Evolutionary conservation across 2,797 vertebrate species (phyloP).

Genomic region (Enteromius paludinosus): DNA sequence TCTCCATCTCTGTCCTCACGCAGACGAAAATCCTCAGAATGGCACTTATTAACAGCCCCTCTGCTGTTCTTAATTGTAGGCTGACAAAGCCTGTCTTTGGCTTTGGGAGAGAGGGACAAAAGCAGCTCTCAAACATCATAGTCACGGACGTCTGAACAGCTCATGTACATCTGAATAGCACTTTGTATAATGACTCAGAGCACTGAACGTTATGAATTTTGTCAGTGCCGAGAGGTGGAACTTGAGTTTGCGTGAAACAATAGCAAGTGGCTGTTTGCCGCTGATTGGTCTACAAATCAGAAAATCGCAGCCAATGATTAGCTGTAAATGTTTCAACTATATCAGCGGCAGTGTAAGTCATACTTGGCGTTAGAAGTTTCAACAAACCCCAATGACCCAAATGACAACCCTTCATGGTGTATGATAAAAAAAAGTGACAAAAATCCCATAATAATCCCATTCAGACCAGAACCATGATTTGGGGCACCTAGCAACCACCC

Average conservation of each 20-base stretch:
- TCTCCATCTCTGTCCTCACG: constrained; percentile 61
- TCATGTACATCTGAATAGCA: constrained; percentile 57
- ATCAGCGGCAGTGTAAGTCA: neutral
- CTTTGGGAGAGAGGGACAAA: constrained; percentile 65
- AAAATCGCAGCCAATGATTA: neutral
- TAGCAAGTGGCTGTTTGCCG: constrained; percentile 32
- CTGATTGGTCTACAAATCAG: constrained; percentile 36
- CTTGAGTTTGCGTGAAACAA: constrained; percentile 51
- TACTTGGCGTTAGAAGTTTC: neutral
- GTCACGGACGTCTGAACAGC: constrained; percentile 68
- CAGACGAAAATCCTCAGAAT: constrained; percentile 68
- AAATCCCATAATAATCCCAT: too few relatives aligned
- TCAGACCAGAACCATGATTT: neutral
- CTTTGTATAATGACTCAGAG: constrained; percentile 62
- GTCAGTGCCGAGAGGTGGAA: constrained; percentile 41
- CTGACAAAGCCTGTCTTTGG: constrained; percentile 70
- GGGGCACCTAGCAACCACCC: neutral
- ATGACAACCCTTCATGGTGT: neutral
- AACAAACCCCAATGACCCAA: neutral
- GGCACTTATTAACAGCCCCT: constrained; percentile 69
- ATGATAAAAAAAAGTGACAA: neutral
- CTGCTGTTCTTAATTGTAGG: constrained; percentile 62
- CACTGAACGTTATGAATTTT: constrained; percentile 43
- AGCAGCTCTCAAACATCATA: constrained; percentile 62
- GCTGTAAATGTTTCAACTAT: neutral